Evolutionary conservation across 2,888 invertebrate species (phyloP), one percentile per base, ranked within the genome.

Genomic region (Tetragonula carbonaria): DNA sequence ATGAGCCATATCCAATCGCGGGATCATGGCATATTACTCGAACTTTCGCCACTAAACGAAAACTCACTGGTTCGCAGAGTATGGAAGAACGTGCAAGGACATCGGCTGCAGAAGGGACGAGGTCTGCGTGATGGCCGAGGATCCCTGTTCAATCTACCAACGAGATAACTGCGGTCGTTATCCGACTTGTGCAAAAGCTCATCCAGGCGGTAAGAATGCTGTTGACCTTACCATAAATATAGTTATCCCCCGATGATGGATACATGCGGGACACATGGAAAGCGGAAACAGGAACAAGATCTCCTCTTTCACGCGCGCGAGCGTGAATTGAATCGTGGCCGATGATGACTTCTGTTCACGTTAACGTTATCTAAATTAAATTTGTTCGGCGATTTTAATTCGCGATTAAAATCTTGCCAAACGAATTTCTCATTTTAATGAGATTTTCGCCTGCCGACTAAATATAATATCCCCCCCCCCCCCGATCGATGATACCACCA

Each of bases 51-150:
- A 84, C 74, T 84, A 75, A 84, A 63, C 74, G 84, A 63, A 55
- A 84, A 63, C 59, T 83, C 59, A 57, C 84, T 51, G 82, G 62
- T 16, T 90, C 87, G 1, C 95, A 97, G 97, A 97, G 95, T 97
- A 97, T 94, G 97, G 97, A 83, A 96, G 97, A 88, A 95, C 96
- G 38, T 97, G 97, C 94, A 96, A 96, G 91, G 97, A 97, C 92
- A 97, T 97, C 91, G 97, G 97, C 73, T 97, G 97, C 92, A 95
- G 96, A 77, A 96, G 96, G 92, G 96, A 95, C 91, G 96, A 97
- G 95, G 96, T 96, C 82, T 97, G 97, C 94, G 96, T 97, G 79
- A 95, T 97, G 93, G 96, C 96, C 1, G 96, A 97, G 91, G 97
- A 97, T 90, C 96, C 97, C 1, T 97, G 97, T 93, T 95, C 95